phyloP scores from a whole-genome alignment of 2,797 vertebrate species.

The Lemur catta region DNA sequence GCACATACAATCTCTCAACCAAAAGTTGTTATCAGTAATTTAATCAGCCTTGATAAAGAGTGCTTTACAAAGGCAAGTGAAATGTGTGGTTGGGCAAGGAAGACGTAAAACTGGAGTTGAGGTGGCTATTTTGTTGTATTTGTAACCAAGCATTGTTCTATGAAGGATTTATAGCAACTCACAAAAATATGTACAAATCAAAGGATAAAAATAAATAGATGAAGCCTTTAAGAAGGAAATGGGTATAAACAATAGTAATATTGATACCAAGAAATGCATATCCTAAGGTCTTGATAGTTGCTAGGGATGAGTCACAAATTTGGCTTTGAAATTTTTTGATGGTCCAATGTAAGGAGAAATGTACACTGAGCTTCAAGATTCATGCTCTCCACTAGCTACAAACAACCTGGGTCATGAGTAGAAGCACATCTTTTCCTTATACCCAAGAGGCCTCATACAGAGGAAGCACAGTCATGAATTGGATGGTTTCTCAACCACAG shows the following conservation, averaged over 20 bases:
- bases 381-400: not conserved
- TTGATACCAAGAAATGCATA: not conserved
- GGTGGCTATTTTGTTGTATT: not conserved
- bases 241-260: not conserved
- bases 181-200: not conserved
- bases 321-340: not conserved
- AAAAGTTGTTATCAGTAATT: not conserved
- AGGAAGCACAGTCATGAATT: not conserved
- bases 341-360: not conserved
- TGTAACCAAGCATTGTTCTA: not conserved
- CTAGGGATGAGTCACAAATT: not conserved
- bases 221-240: not conserved
- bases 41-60: not conserved
- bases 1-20: not conserved
- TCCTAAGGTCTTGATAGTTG: not conserved
- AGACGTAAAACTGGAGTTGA: not conserved
- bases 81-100: not conserved
- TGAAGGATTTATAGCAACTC: not conserved
- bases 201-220: constrained; percentile 19
- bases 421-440: not conserved
- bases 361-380: not conserved
- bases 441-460: not conserved
- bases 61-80: not conserved
- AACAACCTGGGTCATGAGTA: not conserved
- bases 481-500: not conserved